Percentiles rank a stretch among this genome's conserved stretches.
These are phyloP conservation scores for Agrypnia vestita DNA, from an alignment of 1,140 invertebrate species.

Conservation along the genomic window DNA sequence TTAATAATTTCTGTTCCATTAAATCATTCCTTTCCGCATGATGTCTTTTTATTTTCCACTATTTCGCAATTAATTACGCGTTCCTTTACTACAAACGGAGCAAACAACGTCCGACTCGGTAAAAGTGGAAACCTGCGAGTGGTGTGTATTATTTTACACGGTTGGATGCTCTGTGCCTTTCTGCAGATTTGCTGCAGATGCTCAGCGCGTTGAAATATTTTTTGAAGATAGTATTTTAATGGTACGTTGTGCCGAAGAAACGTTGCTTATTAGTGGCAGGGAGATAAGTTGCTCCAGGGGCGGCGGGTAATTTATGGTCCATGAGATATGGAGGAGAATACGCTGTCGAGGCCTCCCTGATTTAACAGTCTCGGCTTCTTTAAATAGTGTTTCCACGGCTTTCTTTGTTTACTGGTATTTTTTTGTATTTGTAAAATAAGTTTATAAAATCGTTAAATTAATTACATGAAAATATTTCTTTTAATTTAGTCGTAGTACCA, in stretches of 20 bases:
- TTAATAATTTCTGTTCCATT: conserved; percentile 2
- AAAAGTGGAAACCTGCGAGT: too few species aligned
- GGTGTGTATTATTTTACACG: too few species aligned
- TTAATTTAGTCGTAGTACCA: too few species aligned
- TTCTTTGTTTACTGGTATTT: too few species aligned
- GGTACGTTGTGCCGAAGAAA: conserved; percentile 50
- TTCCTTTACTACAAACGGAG: background rate
- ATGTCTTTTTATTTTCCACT: background rate
- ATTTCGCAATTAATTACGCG: conserved; percentile 1
- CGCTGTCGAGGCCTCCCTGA: background rate
- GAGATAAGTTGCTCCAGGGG: conserved; percentile 46
- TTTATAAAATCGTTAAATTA: too few species aligned
- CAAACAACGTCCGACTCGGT: too few species aligned
- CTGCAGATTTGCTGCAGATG: too few species aligned
- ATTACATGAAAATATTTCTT: too few species aligned
- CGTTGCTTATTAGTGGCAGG: conserved; percentile 55
- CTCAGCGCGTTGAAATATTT: background rate
- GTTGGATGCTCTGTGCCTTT: too few species aligned
- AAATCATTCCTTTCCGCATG: background rate
- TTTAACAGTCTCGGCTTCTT: too few species aligned
- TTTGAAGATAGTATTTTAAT: conserved; percentile 42
- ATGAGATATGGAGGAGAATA: conserved; percentile 47
- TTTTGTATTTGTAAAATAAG: too few species aligned
- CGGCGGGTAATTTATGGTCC: conserved; percentile 49
- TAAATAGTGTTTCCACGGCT: too few species aligned